Base-by-base conservation (phyloP, 2,113 vertebrate species). In the Pseudopipra pipra region DNA sequence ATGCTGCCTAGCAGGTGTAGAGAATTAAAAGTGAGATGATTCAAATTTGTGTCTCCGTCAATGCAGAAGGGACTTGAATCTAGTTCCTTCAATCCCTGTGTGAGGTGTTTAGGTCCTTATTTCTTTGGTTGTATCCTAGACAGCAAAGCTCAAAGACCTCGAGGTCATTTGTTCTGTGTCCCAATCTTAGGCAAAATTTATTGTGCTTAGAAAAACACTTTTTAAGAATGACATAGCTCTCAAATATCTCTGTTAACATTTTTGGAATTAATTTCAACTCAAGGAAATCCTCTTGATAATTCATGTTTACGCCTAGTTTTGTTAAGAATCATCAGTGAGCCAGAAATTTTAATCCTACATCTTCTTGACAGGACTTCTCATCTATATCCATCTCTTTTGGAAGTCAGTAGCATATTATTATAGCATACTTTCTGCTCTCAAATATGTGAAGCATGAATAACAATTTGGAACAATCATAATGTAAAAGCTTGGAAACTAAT, bases 231-330 rank as follows among this genome's bases (percentile, higher is more conserved):
- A 35, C 20, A 4, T 52, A 78, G 11, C 16, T 93, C 28, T 84
- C 44, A 65, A 61, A 75, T 61, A 24, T 51, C 12, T 81, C 10
- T 80, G 33, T 82, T 58, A 75, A 52, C 54, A 58, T 77, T 90
- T 86, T 62, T 0, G 0, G 54, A 70, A 89, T 15, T 80, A 31
- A 74, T 92, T 94, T 93, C 55, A 58, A 8, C 1, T 54, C 90
- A 52, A 13, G 15, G 14, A 89, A 84, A 70, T 73, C 21, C 55
- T 81, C 20, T 23, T 91, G 51, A n/a, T 77, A 91, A 51, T 86
- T 84, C 35, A 43, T 25, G 8, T 51, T 90, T 91, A 30, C 18
- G 9, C 90, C n/a, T 77, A 10, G 3, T 92, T 96, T 89, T 89
- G 11, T 73, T 59, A 86, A 65, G 47, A 56, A 65, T 76, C 66